These are phyloP conservation scores for Macquaria australasica DNA, from an alignment of 2,113 vertebrate genomes.

Conservation along the genomic window DNA sequence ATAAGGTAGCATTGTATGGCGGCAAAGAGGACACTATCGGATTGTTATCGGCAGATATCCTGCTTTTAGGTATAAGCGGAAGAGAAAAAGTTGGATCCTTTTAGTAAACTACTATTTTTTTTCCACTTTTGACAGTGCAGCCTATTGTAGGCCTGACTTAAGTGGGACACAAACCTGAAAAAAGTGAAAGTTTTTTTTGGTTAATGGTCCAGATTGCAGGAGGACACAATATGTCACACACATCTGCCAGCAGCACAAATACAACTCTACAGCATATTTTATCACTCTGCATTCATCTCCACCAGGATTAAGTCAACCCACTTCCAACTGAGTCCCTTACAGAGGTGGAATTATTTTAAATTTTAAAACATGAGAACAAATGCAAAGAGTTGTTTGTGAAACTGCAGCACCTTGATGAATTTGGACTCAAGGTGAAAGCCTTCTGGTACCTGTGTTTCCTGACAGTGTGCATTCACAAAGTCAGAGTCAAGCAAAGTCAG, in stretches of 20 bases:
- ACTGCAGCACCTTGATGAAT: background rate
- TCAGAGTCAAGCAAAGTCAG: background rate
- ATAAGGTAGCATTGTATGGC: background rate
- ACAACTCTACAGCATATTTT: background rate
- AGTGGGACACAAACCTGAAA: constrained; percentile 47
- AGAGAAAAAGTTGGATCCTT: background rate
- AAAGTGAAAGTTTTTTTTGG: constrained; percentile 16
- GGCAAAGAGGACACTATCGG: too few relatives aligned
- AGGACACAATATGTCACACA: constrained; percentile 24
- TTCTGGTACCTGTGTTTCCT: background rate
- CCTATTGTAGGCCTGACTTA: constrained; percentile 19
- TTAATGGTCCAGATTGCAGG: constrained; percentile 40
- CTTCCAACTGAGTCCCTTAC: background rate
- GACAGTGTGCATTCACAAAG: background rate
- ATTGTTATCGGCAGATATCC: background rate
- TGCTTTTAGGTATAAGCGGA: background rate
- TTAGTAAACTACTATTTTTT: background rate
- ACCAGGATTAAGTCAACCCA: background rate
- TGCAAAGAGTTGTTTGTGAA: constrained; percentile 9
- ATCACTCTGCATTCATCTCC: constrained; percentile 12
- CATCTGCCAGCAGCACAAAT: constrained; percentile 15
- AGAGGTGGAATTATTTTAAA: constrained; percentile 11
- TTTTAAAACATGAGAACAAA: background rate
- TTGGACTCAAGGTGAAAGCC: background rate
- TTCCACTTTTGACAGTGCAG: background rate